Conservation (phyloP, 2,113 vertebrate genomes). For the Macaca fascicularis region DNA sequence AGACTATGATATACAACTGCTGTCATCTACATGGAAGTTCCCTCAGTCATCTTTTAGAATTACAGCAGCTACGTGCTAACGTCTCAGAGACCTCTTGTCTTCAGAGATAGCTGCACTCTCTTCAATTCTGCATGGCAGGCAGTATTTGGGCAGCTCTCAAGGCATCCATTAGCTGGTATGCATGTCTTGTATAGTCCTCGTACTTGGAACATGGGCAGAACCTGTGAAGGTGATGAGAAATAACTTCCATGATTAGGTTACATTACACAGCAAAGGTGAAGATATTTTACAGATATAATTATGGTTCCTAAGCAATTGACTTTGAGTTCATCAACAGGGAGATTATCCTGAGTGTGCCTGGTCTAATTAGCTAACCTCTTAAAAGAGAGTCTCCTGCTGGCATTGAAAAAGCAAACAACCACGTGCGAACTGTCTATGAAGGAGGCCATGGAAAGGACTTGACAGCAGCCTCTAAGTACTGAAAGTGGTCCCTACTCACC, state of each 20-base stretch:
- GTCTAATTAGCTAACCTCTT: not conserved
- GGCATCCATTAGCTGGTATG: too few relatives aligned
- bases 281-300: not conserved
- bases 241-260: not conserved
- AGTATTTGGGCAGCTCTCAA: not conserved
- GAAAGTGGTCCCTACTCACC: not conserved
- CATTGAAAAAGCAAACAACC: not conserved
- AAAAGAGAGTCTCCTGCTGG: not conserved
- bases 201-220: not conserved
- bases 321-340: not conserved
- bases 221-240: not conserved
- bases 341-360: not conserved
- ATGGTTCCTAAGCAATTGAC: not conserved
- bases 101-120: not conserved
- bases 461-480: not conserved
- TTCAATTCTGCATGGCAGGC: not conserved
- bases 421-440: not conserved
- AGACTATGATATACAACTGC: accelerated
- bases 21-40: not conserved
- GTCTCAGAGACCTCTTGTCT: not conserved
- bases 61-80: too few relatives aligned
- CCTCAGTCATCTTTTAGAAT: not conserved
- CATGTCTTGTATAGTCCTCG: not conserved
- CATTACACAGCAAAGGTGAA: not conserved
- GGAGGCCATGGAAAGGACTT: not conserved